Percentiles rank a stretch among this genome's conserved stretches.
phyloP scores from a whole-genome alignment of 2,113 vertebrate species.

The Coturnix japonica region DNA sequence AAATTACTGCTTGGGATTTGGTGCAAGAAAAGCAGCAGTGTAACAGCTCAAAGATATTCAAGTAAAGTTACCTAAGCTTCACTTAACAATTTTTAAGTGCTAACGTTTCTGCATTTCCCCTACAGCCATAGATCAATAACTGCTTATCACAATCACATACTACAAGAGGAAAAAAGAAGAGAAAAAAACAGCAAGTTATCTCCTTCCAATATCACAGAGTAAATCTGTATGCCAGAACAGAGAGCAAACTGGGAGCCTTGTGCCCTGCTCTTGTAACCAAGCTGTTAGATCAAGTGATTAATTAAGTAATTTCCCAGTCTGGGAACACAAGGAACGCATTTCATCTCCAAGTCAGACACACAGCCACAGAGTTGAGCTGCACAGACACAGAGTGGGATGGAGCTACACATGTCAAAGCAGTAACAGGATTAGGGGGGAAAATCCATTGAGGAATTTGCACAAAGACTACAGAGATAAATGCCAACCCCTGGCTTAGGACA shows the following conservation, averaged over 20 bases:
- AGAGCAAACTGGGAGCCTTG: not conserved
- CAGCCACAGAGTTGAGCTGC: not conserved
- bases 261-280: not conserved
- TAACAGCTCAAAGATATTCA: not conserved
- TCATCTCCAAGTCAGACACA: not conserved
- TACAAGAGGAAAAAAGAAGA: not conserved
- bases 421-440: slow-evolving; percentile 16
- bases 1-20: not conserved
- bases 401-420: not conserved
- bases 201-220: not conserved
- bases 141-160: not conserved
- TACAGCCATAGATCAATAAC: not conserved
- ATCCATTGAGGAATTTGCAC: not conserved
- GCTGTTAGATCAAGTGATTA: not conserved
- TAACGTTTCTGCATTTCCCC: not conserved
- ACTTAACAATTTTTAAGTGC: not conserved
- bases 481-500: not conserved
- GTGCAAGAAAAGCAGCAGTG: not conserved
- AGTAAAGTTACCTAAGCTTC: not conserved
- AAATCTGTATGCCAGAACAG: not conserved
- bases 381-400: not conserved
- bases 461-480: not conserved
- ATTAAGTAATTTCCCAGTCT: not conserved
- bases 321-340: not conserved
- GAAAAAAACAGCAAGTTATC: not conserved